These are phyloP conservation scores for Penelope pileata DNA, from an alignment of 2,113 vertebrate genomes.

Conservation along the genomic window DNA sequence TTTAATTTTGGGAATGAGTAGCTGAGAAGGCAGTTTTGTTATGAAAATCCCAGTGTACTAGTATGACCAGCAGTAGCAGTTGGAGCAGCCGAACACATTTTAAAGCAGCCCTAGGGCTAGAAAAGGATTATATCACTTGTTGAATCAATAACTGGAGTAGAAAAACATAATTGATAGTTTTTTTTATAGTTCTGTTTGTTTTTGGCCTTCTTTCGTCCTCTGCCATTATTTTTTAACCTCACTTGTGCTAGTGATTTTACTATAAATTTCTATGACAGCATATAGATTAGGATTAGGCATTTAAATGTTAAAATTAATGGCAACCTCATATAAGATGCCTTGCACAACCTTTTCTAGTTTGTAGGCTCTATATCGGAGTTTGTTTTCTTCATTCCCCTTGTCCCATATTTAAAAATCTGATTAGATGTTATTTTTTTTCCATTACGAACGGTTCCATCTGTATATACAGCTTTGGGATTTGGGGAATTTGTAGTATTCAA, in stretches of 20 bases:
- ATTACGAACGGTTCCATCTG: background rate
- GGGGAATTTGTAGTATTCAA: background rate
- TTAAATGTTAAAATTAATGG: background rate
- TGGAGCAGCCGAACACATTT: background rate
- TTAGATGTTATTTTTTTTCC: background rate
- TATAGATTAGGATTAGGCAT: background rate
- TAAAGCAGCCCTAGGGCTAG: background rate
- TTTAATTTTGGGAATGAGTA: background rate
- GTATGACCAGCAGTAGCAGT: background rate
- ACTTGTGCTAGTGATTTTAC: background rate
- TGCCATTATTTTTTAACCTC: background rate
- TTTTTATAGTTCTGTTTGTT: background rate
- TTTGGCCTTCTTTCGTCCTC: background rate
- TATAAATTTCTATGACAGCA: background rate
- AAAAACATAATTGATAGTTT: background rate
- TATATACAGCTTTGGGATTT: background rate
- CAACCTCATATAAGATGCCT: background rate
- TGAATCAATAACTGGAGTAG: background rate
- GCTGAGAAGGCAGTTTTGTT: background rate
- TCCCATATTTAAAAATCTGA: background rate
- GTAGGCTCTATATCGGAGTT: background rate
- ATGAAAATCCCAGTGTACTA: background rate
- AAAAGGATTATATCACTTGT: background rate
- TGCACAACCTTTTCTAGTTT: background rate
- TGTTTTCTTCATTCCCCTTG: background rate